Base-by-base conservation (phyloP, 1,140 invertebrate species). In the Diabrotica undecimpunctata region DNA sequence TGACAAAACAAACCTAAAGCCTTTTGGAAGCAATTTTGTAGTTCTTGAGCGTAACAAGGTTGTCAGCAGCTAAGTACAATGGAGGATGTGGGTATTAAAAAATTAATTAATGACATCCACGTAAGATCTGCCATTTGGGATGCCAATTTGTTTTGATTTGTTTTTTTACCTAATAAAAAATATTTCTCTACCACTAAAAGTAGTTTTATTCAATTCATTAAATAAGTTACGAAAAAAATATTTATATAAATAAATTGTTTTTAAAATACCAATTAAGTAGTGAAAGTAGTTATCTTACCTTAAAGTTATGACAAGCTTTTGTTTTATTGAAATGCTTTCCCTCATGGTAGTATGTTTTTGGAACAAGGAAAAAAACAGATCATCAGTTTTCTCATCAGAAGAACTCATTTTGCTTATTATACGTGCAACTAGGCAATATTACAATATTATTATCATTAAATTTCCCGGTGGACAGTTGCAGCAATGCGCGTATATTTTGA, bases 301-400 rank as follows among this genome's bases (percentile, higher is more conserved):
- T 60, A 60, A 51, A 60, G 58, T 60, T 60, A 60, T 60, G 50
- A 60, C 12, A 51, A 60, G 58, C 58, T 60, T 60, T 60, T 60
- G 38, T 60, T 60, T 41, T 60, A 60, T 41, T 60, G 58, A 41
- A 50, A 60, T 60, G 58, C 38, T 51, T 60, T 60, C 41, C 58
- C 58, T 60, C 41, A 60, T 60, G 25, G 58, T 60, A 60, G n/a
- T n/a, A 25, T 60, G 46, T 35, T 60, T 60, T 50, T 50, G 11
- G 58, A 60, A 50, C 58, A 60, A 11, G 46, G 12, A 60, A 56
- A 56, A 56, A 56, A 37, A 56, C 35, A 12, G 12, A 54, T 9
- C 13, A 56, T 56, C 54, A 56, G 54, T 2, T 2, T 11, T 35
- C 14, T 56, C 54, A 56, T 56, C 54, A 56, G 54, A 56, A 56